Conservation (phyloP, 2,797 vertebrate species). For the Chiloscyllium punctatum region DNA sequence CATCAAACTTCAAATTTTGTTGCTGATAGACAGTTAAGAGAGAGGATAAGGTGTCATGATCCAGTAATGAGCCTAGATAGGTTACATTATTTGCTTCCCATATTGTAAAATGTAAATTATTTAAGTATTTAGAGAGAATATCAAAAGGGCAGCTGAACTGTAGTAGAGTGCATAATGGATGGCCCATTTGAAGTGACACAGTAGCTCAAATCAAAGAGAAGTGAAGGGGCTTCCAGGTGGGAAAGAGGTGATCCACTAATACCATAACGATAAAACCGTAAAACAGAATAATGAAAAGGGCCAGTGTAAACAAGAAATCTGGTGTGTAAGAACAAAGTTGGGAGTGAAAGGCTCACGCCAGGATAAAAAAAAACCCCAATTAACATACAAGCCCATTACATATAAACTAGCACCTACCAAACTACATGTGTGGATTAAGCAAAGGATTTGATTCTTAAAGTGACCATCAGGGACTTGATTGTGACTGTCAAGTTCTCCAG, state of each 20-base stretch:
- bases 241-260: too few relatives aligned
- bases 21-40: not conserved
- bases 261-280: not conserved
- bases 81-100: not conserved
- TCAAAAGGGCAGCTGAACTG: not conserved
- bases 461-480: not conserved
- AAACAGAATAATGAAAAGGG: not conserved
- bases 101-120: not conserved
- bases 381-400: not conserved
- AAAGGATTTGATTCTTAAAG: not conserved
- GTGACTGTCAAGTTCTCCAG: not conserved
- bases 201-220: not conserved
- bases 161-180: not conserved
- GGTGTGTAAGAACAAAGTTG: not conserved
- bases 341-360: not conserved
- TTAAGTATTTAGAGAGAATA: not conserved
- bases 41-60: not conserved
- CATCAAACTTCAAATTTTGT: not conserved
- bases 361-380: not conserved
- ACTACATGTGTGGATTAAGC: not conserved
- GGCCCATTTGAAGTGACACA: not conserved
- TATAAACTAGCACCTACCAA: not conserved
- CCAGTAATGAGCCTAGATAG: not conserved
- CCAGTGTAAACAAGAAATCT: not conserved
- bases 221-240: not conserved